Evolutionary conservation across 2,888 invertebrate genomes (phyloP), one percentile per base, ranked within the genome.

Genomic region (Scaptomyza caliginosa): DNA sequence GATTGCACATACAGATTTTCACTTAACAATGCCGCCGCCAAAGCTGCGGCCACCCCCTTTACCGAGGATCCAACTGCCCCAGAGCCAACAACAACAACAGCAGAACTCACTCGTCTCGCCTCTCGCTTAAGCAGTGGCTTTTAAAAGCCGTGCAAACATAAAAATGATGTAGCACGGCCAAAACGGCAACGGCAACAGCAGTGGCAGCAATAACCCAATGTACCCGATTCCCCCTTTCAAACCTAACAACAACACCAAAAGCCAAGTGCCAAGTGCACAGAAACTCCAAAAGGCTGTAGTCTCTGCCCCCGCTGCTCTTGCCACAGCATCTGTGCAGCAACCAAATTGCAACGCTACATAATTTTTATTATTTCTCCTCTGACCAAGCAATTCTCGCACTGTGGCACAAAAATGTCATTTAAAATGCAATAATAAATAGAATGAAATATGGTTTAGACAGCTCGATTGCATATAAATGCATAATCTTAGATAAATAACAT

Each of bases 1-100:
- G 89, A 88, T 88, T 87, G 84, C 83, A 74, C 67, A 67, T 69
- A 52, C 87, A 80, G 88, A 90, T 88, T 90, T 88, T 90, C 84
- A 84, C 88, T 84, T 88, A 88, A 81, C 84, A 88, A 74, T 63
- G 65, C 71, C 72, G 67, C 70, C 74, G 60, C 77, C 83, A 81
- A 71, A 60, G 64, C 68, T 70, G 67, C 72, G 54, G 65, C 66
- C 57, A 67, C 67, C 62, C 48, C 66, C 46, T 46, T 28, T 24
- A 8, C 24, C 32, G 23, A 50, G 39, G 26, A 50, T 50, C 10
- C 16, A 16, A 34, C 19, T 19, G 36, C 58, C 56, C 60, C 34
- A 11, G 28, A 45, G 30, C 24, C 48, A 30, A 6, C 42, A 45
- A 17, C 28, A 28, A 7, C 38, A 19, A 13, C 28, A 30, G 19